Evolutionary conservation across 2,113 vertebrate species (phyloP).

Genomic region (Cephalopterus ornatus): DNA sequence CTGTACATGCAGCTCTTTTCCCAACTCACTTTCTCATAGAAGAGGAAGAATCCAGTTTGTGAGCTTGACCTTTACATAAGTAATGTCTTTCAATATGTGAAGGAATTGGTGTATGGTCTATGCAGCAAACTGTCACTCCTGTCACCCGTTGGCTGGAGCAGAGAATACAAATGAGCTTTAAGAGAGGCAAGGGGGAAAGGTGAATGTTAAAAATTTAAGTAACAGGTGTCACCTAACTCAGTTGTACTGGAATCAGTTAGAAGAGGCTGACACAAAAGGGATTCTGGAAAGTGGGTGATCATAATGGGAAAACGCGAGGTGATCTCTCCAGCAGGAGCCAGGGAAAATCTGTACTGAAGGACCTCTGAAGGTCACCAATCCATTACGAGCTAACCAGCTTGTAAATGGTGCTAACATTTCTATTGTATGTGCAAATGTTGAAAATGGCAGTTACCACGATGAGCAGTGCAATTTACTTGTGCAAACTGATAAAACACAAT

Average conservation of each 20-base stretch:
- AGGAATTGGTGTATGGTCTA: neutral
- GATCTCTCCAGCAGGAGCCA: neutral
- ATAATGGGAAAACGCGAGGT: neutral
- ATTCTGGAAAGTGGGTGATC: neutral
- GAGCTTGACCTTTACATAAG: neutral
- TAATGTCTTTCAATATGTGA: neutral
- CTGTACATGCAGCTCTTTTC: neutral
- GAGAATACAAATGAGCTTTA: neutral
- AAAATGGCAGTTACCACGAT: constrained; percentile 11
- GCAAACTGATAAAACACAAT: constrained; percentile 6
- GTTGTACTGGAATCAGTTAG: neutral
- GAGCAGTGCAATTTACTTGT: neutral
- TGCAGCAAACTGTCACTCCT: neutral
- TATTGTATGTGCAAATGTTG: neutral
- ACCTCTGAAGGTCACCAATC: constrained; percentile 6
- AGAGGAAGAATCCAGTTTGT: neutral
- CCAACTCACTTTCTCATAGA: neutral
- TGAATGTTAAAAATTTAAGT: neutral
- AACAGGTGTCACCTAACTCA: neutral
- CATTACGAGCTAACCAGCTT: neutral
- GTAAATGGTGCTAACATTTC: neutral
- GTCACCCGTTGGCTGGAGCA: neutral
- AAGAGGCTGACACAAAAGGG: neutral
- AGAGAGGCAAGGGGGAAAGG: neutral
- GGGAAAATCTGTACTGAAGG: neutral